Conservation (phyloP, 2,113 vertebrate species). For the Hydropotes inermis region DNA sequence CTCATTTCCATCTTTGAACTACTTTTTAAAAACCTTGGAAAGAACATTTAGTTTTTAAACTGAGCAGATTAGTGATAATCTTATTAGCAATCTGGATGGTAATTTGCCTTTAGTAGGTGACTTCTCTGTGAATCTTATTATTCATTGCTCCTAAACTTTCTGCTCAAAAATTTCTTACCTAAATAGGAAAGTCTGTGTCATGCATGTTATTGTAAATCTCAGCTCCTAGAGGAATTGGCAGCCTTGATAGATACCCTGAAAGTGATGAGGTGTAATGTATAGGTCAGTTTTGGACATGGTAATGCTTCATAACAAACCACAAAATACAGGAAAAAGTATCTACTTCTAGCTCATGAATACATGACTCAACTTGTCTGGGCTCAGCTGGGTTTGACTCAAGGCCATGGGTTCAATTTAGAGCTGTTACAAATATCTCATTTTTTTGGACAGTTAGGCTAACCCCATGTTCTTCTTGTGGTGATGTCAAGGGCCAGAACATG, state of each 20-base stretch:
- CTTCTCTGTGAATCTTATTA: constrained; percentile 1
- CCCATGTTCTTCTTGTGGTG: neutral
- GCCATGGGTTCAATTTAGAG: neutral
- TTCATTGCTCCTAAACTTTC: neutral
- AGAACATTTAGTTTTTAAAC: constrained; percentile 59
- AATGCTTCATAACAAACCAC: neutral
- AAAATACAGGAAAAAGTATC: neutral
- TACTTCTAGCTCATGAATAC: neutral
- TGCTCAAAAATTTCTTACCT: neutral
- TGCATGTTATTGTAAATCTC: neutral
- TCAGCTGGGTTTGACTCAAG: neutral
- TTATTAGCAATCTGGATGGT: constrained; percentile 51
- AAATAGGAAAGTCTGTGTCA: neutral
- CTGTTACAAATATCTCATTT: neutral
- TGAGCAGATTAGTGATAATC: constrained; percentile 39
- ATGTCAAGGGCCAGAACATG: neutral
- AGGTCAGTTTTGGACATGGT: neutral
- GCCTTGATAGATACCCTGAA: neutral
- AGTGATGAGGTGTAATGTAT: neutral
- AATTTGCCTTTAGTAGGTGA: constrained; percentile 36
- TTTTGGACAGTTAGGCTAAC: neutral
- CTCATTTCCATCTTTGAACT: constrained; percentile 61
- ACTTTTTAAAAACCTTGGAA: constrained; percentile 40
- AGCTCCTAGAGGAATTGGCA: neutral
- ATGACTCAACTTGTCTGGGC: neutral